Evolutionary conservation across 2,888 invertebrate species (phyloP), one percentile per base, ranked within the genome.

Genomic region (Dryocosmus kuriphilus): DNA sequence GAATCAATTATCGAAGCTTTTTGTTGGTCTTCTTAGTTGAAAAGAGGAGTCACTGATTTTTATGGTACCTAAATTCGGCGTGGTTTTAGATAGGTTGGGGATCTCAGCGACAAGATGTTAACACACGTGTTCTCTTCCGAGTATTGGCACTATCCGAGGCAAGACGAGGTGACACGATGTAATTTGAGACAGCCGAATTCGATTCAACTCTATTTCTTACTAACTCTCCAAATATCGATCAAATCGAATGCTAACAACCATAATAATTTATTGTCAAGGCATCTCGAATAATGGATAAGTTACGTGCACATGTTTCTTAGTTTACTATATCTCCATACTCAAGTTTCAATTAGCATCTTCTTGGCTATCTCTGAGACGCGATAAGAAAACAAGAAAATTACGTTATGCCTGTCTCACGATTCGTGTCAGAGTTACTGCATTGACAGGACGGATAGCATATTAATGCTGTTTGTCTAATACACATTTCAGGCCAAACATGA

Each of bases 51-150:
- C n/a, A 9, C 2, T 9, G 46, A 9, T 8, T 51, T 51, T 19
- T n/a, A 2, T 2, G 41, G 5, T n/a, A 51, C n/a, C 51, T n/a
- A 51, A 9, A 8, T 14, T 65, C 14, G 41, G 24, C n/a, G 71
- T 51, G 51, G 32, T 60, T 55, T 61, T 61, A 27, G 74, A 35
- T 63, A 27, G 80, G 81, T 78, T 79, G 51, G 80, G 30, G 84
- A 84, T 85, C 87, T 83, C 87, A 87, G 85, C 89, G 88, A 90
- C 90, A 89, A 88, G 87, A 88, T 90, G 90, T 90, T 90, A 90
- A 90, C 90, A 90, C 86, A 86, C 85, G 87, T 89, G 89, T 87
- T 83, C 83, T 82, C 80, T 80, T 77, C 80, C 81, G 82, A 80
- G 82, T 81, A 83, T 82, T 83, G 77, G 87, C 83, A 83, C 83